Evolutionary conservation across 2,888 invertebrate species (phyloP).

Genomic region (Leptopilina drosophilae): DNA sequence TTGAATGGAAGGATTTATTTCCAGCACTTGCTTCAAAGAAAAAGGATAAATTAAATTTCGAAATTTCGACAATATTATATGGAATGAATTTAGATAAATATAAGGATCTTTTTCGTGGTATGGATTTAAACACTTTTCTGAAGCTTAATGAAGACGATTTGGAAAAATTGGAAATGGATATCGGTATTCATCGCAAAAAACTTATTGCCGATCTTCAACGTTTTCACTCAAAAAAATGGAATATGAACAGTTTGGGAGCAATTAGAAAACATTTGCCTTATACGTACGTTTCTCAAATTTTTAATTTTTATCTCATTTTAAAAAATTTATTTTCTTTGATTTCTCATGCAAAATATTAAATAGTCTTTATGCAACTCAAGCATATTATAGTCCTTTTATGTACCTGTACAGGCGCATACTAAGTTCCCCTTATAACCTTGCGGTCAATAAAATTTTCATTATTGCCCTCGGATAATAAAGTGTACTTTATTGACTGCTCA

Average conservation of each 20-base stretch:
- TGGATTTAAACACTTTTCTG: slow-evolving; percentile 80
- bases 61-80: slow-evolving; percentile 80
- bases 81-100: slow-evolving; percentile 81
- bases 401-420: too few species aligned
- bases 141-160: slow-evolving; percentile 80
- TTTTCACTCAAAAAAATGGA: slow-evolving; percentile 81
- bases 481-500: too few species aligned
- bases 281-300: slow-evolving; percentile 53
- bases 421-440: too few species aligned
- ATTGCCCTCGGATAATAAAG: too few species aligned
- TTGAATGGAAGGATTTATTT: slow-evolving; percentile 79
- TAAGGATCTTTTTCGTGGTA: slow-evolving; percentile 77
- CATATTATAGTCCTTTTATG: too few species aligned
- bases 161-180: slow-evolving; percentile 79
- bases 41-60: slow-evolving; percentile 65
- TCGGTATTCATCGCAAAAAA: slow-evolving; percentile 81
- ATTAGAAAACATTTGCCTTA: slow-evolving; percentile 56
- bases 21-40: slow-evolving; percentile 70
- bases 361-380: too few species aligned
- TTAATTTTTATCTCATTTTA: background rate
- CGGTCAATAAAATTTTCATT: too few species aligned
- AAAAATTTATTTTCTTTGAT: background rate
- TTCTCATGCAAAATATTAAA: background rate
- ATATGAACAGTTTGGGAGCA: slow-evolving; percentile 71
- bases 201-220: slow-evolving; percentile 79